Conservation (phyloP, 1,140 invertebrate genomes). For the Apis dorsata region DNA sequence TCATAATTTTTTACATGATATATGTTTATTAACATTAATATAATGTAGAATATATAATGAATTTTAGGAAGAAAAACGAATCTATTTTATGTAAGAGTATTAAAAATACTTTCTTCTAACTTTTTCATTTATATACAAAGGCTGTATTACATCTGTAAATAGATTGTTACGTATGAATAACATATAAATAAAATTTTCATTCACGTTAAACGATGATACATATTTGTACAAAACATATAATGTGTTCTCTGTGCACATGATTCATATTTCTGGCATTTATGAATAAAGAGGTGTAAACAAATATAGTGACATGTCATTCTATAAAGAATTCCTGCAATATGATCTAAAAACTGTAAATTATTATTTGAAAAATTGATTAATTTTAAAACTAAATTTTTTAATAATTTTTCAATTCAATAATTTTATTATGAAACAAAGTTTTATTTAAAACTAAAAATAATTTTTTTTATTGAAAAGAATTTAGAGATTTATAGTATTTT, state of each 20-base stretch:
- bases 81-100: constrained; percentile 26
- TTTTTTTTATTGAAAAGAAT: background rate
- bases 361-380: background rate
- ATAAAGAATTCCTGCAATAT: background rate
- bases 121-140: constrained; percentile 21
- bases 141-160: constrained; percentile 46
- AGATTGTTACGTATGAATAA: constrained; percentile 44
- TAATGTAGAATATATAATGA: background rate
- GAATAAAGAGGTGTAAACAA: constrained; percentile 40
- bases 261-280: constrained; percentile 33
- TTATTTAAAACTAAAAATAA: background rate
- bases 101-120: background rate
- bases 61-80: background rate
- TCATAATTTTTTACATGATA: constrained; percentile 20
- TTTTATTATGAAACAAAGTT: background rate
- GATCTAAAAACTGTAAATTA: background rate
- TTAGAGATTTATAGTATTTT: background rate
- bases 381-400: background rate
- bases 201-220: constrained; percentile 12
- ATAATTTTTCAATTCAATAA: background rate
- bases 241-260: background rate
- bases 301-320: background rate
- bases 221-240: constrained; percentile 20
- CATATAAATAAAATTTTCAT: constrained; percentile 47
- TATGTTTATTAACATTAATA: constrained; percentile 9